phyloP scores from a whole-genome alignment of 1,140 invertebrate species.

The Anastrepha ludens region DNA sequence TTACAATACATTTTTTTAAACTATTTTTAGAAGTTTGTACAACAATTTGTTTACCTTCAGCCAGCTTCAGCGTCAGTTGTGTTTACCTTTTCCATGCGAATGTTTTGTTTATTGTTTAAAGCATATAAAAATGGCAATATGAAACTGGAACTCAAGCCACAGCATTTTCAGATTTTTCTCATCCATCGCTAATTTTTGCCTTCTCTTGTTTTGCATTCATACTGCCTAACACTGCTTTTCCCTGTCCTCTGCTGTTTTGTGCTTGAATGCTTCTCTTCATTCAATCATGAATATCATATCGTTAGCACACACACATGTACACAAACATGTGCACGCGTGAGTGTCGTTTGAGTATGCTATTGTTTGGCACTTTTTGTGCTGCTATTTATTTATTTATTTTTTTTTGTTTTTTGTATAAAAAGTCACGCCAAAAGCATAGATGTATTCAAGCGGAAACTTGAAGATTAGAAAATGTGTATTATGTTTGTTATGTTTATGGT shows the following conservation, averaged over 20 bases:
- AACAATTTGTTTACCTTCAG: no score
- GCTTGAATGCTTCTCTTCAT: not conserved
- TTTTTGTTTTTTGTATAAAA: conserved; percentile 9
- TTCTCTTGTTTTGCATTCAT: not conserved
- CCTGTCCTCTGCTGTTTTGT: not conserved
- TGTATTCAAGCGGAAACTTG: conserved; percentile 33
- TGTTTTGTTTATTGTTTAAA: no score
- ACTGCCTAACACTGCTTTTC: not conserved
- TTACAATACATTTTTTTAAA: no score
- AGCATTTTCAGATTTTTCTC: not conserved
- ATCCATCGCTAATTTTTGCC: not conserved
- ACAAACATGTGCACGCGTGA: not conserved
- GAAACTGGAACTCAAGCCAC: not conserved
- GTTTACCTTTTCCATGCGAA: no score
- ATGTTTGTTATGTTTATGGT: not conserved
- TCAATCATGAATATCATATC: not conserved
- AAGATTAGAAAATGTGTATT: conserved; percentile 43
- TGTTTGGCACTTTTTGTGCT: not conserved
- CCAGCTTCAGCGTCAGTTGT: no score
- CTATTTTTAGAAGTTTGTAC: no score
- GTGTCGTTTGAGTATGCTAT: no score
- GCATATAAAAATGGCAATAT: not conserved
- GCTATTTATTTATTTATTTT: not conserved
- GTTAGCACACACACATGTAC: not conserved
- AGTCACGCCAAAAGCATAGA: conserved; percentile 4